Conservation (phyloP, 2,797 vertebrate genomes). For the Arremon aurantiirostris region DNA sequence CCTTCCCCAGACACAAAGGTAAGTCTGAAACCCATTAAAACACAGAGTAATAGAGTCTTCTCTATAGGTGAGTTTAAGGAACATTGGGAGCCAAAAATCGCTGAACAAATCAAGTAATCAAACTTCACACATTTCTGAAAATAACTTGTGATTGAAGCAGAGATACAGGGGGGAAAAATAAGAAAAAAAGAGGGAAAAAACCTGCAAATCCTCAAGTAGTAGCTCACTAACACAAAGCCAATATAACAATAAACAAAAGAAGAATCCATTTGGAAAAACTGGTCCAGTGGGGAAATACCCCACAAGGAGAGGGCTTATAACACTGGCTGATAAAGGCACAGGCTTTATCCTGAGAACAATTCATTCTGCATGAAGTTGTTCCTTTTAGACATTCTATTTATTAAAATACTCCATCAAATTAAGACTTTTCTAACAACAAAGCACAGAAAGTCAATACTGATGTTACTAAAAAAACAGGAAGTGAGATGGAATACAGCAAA, state of each 20-base stretch:
- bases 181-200: fast-evolving
- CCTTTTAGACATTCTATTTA: conserved; percentile 4
- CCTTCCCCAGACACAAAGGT: background rate
- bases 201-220: background rate
- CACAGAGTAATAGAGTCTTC: background rate
- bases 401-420: conserved; percentile 26
- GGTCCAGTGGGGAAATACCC: background rate
- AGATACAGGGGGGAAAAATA: fast-evolving
- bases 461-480: background rate
- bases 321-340: background rate
- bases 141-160: background rate
- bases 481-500: background rate
- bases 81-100: background rate
- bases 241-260: background rate
- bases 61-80: background rate
- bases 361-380: background rate
- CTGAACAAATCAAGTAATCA: background rate
- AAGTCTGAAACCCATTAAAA: background rate
- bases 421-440: background rate
- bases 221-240: background rate
- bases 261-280: background rate
- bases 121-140: background rate
- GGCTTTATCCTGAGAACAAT: background rate
- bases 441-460: background rate
- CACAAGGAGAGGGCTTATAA: background rate